Evolutionary conservation across 2,113 vertebrate species (phyloP), one percentile per base, ranked within the genome.

Genomic region (Scomber japonicus): DNA sequence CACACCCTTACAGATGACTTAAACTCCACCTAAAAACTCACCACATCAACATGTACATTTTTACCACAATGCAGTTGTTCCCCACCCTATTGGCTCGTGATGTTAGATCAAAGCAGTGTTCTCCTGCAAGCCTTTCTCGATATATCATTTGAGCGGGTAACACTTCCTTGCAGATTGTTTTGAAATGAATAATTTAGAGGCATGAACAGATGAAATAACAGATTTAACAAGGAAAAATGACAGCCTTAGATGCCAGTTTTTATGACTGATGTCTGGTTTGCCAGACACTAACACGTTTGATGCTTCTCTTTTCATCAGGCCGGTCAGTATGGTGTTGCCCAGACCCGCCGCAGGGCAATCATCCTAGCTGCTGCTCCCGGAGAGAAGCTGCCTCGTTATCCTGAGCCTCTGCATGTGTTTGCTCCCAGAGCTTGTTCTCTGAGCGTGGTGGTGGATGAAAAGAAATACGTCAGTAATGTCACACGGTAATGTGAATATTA

Each of bases 281-380:
- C 13, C 21, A 9, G 21, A n/a, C 4, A 11, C 24, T 54, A 40
- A 79, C 44, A 1, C 16, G 1, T n/a, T 64, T 5, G 0, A 0
- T 64, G 31, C 27, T 66, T 14, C 50, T 5, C 3, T 40, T n/a
- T 21, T 71, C 19, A 2, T 46, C 90, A 99, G 98, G 97, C 97
- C 0, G 97, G 97, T 7, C 98, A 99, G 94, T 99, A 98, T 0
- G 97, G 98, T 0, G 97, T 99, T 24, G 96, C 98, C 0, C 97
- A 99, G 95, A 99, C 97, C 0, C 95, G 98, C 2, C 95, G 97
- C 61, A 92, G 97, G 67, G 98, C 98, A 15, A 99, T 99, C 57
- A 95, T 99, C 74, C 92, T 98, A 70, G 97, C 97, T 0, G 97
- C 97, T 0, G 97, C 97, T 10, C 97, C 97, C 0, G 98, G 97